Conservation (phyloP, 2,888 invertebrate species). For the Phania funesta region DNA sequence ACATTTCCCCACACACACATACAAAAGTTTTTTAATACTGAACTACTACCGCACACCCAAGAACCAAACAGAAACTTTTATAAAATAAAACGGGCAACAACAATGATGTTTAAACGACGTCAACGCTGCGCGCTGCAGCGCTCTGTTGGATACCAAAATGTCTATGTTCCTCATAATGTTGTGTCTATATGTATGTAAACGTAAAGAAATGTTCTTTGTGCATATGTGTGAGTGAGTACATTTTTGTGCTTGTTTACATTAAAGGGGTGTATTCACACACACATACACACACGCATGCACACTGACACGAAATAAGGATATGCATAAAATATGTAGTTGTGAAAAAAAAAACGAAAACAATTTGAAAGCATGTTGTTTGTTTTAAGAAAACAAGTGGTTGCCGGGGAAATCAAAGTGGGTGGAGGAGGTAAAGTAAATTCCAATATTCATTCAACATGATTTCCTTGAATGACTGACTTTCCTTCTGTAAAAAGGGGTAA, state of each 20-base stretch:
- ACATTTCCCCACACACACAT: neutral
- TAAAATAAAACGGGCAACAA: conserved; percentile 56
- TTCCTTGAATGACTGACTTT: conserved; percentile 31
- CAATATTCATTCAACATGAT: conserved; percentile 45
- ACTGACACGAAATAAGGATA: conserved; percentile 29
- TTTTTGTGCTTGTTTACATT: conserved; percentile 22
- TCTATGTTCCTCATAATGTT: neutral
- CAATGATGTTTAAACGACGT: conserved; percentile 60
- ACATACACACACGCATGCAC: neutral
- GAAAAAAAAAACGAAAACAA: conserved; percentile 13
- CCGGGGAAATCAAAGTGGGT: conserved; percentile 72
- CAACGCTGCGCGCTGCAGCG: too few species aligned
- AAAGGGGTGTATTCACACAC: conserved; percentile 22
- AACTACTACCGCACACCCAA: neutral
- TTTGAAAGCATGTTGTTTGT: conserved; percentile 73
- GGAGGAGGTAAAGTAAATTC: conserved; percentile 53
- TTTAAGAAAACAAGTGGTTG: conserved; percentile 79
- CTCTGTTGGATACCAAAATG: conserved; percentile 61
- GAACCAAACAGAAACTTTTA: neutral
- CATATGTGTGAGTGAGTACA: neutral
- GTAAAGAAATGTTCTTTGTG: neutral
- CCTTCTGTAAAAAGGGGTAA: conserved; percentile 47
- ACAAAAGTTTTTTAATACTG: conserved; percentile 21
- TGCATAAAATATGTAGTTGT: conserved; percentile 13
- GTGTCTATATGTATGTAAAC: neutral